Conservation (phyloP, 2,888 invertebrate genomes). For the Keiferia lycopersicella region DNA sequence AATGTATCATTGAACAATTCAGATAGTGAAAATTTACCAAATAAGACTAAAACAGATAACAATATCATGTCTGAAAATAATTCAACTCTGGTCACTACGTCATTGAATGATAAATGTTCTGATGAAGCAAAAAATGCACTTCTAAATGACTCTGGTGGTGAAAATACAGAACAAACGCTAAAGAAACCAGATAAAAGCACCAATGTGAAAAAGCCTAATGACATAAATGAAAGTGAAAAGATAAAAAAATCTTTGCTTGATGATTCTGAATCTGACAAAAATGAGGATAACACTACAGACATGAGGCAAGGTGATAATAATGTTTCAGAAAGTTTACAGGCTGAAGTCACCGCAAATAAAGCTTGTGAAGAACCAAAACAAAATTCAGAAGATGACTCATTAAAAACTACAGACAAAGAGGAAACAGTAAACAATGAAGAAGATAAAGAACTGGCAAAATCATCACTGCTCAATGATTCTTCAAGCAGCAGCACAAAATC, state of each 20-base stretch:
- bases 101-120: conserved; percentile 10
- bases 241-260: conserved; percentile 38
- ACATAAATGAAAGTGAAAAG: conserved; percentile 26
- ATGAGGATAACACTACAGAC: conserved; percentile 31
- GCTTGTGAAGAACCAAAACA: conserved; percentile 28
- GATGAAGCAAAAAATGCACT: conserved; percentile 33
- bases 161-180: not conserved
- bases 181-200: not conserved
- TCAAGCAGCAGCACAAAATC: conserved; percentile 41
- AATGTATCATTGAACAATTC: conserved; percentile 37
- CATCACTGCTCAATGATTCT: conserved; percentile 41
- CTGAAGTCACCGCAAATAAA: conserved; percentile 17
- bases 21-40: conserved; percentile 17
- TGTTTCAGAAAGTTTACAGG: conserved; percentile 28
- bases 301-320: conserved; percentile 22
- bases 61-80: not conserved
- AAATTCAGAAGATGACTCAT: conserved; percentile 26
- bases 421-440: conserved; percentile 12
- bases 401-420: conserved; percentile 14
- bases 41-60: not conserved
- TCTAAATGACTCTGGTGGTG: conserved; percentile 35
- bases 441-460: conserved; percentile 38
- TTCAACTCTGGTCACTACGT: not conserved
- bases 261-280: conserved; percentile 31
- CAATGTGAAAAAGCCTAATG: not conserved